These are phyloP conservation scores for Craseonycteris thonglongyai DNA, from an alignment of 2,113 vertebrate species.

Conservation along the genomic window DNA sequence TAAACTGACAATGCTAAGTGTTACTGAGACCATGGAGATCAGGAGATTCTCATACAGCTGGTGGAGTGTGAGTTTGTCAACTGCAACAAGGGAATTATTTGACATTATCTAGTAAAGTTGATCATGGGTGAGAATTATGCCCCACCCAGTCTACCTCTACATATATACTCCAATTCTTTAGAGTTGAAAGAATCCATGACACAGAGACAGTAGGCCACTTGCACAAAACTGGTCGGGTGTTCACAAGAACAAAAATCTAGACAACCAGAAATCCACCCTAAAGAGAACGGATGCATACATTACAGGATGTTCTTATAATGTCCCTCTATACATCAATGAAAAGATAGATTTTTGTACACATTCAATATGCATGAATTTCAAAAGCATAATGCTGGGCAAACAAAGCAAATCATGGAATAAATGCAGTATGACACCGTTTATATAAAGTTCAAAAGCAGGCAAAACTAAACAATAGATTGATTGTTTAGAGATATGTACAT, in stretches of 20 bases:
- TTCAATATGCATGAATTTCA: conserved; percentile 26
- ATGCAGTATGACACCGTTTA: conserved; percentile 23
- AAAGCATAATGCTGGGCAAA: conserved; percentile 2
- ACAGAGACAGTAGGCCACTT: not conserved
- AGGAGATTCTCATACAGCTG: not conserved
- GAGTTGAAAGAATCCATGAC: not conserved
- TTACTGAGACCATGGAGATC: not conserved
- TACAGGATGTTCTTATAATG: not conserved
- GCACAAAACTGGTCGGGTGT: not conserved
- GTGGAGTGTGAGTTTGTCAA: not conserved
- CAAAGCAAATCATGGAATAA: conserved; percentile 19
- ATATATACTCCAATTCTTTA: too few relatives aligned
- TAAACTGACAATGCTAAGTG: not conserved
- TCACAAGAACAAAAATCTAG: not conserved
- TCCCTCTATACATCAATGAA: conserved; percentile 17
- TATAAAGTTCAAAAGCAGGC: conserved; percentile 48
- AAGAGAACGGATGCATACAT: conserved; percentile 13
- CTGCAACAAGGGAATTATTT: not conserved
- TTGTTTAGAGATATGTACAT: conserved; percentile 42
- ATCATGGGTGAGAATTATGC: not conserved
- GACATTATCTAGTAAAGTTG: not conserved
- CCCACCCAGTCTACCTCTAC: not conserved
- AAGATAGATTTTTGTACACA: not conserved
- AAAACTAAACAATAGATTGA: conserved; percentile 25
- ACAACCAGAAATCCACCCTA: conserved; percentile 22